phyloP scores from a whole-genome alignment of 2,888 invertebrate species.

The Fissipunctia ypsillon region DNA sequence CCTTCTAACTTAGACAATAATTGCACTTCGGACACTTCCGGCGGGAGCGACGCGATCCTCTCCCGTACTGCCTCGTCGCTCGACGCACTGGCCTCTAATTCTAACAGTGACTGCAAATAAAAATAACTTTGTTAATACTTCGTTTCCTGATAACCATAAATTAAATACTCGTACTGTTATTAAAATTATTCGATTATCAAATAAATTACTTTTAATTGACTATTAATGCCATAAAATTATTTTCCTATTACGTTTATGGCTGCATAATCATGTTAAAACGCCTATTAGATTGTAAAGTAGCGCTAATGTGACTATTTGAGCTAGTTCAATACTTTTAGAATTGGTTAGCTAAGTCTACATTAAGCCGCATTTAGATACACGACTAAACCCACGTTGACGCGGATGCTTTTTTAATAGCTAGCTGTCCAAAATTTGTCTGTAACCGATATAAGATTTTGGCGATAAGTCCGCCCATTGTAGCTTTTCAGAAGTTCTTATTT shows the following conservation, averaged over 20 bases:
- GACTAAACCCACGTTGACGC: not conserved
- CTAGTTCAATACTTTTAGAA: not conserved
- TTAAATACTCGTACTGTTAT: not conserved
- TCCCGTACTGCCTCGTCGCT: slow-evolving; percentile 98
- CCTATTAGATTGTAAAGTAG: not conserved
- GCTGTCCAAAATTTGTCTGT: no score
- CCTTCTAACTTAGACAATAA: slow-evolving; percentile 96
- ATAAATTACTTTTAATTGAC: slow-evolving; percentile 24
- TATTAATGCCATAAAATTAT: slow-evolving; percentile 25
- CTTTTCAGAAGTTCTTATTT: not conserved
- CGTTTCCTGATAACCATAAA: slow-evolving; percentile 3
- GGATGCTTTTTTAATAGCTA: not conserved
- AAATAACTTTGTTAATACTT: not conserved
- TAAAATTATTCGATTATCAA: not conserved
- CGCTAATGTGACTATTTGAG: not conserved
- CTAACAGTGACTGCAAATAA: slow-evolving; percentile 91
- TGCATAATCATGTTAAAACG: not conserved
- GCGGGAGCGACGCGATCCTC: slow-evolving; percentile 97
- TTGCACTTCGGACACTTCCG: slow-evolving; percentile 97
- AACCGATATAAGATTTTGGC: not conserved
- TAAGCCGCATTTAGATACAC: not conserved
- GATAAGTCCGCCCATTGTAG: not conserved
- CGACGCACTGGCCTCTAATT: slow-evolving; percentile 98
- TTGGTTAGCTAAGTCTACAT: not conserved
- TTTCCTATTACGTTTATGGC: not conserved